Evolutionary conservation across 2,113 vertebrate species (phyloP).

Genomic region (Daubentonia madagascariensis): DNA sequence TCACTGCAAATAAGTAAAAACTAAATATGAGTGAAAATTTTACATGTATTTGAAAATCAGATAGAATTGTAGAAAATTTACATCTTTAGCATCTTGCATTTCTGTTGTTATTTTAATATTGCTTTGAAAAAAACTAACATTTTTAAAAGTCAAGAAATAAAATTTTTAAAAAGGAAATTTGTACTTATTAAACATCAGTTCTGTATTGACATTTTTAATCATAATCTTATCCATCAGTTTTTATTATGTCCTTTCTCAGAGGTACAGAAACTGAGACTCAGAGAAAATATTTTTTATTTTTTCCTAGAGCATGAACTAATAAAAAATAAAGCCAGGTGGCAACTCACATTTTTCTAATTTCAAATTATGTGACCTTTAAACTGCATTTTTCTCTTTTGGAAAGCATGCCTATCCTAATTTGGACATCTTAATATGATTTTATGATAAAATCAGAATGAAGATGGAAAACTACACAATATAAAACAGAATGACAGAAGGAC

Average conservation of each 20-base stretch:
- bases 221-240: not conserved
- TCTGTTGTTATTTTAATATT: not conserved
- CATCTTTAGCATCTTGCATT: not conserved
- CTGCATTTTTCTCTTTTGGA: not conserved
- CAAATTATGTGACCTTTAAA: not conserved
- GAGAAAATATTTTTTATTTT: not conserved
- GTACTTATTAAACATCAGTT: not conserved
- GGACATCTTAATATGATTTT: not conserved
- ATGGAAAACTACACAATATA: not conserved
- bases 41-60: not conserved
- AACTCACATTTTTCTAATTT: not conserved
- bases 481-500: not conserved
- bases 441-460: not conserved
- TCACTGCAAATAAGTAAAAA: not conserved
- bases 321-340: not conserved
- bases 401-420: not conserved
- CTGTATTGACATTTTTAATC: not conserved
- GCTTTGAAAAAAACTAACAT: not conserved
- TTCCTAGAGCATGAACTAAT: not conserved
- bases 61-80: not conserved
- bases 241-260: not conserved
- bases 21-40: not conserved
- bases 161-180: not conserved
- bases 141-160: not conserved
- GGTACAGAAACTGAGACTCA: not conserved